phyloP scores from a whole-genome alignment of 2,113 vertebrate species.

The Chlamydotis undulata region DNA sequence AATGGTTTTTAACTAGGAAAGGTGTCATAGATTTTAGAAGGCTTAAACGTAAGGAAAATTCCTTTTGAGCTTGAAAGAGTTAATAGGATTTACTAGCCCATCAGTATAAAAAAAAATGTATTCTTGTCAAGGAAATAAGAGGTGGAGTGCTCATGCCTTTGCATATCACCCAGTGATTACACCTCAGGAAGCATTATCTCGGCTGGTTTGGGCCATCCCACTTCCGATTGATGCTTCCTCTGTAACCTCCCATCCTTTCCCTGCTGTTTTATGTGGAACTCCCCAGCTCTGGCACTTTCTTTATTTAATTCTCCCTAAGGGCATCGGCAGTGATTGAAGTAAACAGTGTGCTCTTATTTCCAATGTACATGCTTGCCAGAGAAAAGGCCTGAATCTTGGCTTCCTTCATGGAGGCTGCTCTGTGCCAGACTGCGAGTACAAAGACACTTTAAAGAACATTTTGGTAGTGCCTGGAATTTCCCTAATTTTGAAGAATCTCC shows the following conservation, averaged over 20 bases:
- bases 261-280: constrained; percentile 48
- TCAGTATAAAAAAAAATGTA: neutral
- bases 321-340: neutral
- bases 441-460: neutral
- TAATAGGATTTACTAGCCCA: neutral
- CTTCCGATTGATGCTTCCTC: neutral
- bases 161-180: neutral
- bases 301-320: constrained; percentile 16
- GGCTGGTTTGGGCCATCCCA: neutral
- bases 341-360: constrained; percentile 9
- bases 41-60: neutral
- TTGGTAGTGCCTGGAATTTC: neutral
- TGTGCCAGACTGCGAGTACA: neutral
- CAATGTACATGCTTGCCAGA: neutral
- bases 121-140: constrained; percentile 8
- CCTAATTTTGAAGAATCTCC: neutral
- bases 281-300: neutral
- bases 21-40: neutral
- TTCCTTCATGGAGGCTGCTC: neutral
- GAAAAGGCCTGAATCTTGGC: neutral
- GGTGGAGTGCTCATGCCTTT: neutral
- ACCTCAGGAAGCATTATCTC: constrained; percentile 57
- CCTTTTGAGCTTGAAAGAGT: neutral
- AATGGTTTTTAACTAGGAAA: neutral
- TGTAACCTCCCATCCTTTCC: constrained; percentile 63